A percentile compares a stretch with the other conserved stretches of the same genome.
Evolutionary conservation across 23 tunicate species (phyloP).

Genomic region (Corella eumyota): DNA sequence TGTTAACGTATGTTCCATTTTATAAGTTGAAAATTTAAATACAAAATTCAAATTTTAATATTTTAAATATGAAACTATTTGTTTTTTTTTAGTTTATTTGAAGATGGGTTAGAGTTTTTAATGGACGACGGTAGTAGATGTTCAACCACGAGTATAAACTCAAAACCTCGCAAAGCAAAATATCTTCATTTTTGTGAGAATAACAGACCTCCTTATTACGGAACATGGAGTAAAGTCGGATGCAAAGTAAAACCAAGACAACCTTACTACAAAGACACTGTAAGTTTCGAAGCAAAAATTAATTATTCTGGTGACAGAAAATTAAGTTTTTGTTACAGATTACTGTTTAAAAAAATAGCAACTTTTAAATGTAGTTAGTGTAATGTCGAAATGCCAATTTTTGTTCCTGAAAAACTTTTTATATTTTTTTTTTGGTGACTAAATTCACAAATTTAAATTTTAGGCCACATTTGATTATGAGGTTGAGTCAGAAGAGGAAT

Average conservation of each 20-base stretch:
- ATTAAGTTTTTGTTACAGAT: too few species aligned
- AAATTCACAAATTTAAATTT: too few species aligned
- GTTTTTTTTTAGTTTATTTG: conserved; percentile 35
- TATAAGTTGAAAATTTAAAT: too few species aligned
- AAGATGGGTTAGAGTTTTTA: conserved; percentile 68
- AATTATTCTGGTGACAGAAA: neutral
- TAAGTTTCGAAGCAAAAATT: conserved; percentile 1
- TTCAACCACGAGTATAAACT: neutral
- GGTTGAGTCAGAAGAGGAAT: conserved; percentile 88
- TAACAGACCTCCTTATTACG: conserved; percentile 81
- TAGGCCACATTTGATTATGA: conserved; percentile 93
- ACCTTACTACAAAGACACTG: conserved; percentile 59
- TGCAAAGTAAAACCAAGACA: conserved; percentile 17
- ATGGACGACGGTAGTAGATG: conserved; percentile 3
- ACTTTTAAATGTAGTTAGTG: too few species aligned
- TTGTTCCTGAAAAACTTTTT: too few species aligned
- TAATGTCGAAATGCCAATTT: too few species aligned
- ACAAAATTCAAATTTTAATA: neutral
- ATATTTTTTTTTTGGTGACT: too few species aligned
- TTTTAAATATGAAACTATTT: neutral
- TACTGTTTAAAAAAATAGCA: too few species aligned
- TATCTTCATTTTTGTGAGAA: conserved; percentile 61
- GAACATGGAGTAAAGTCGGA: conserved; percentile 72
- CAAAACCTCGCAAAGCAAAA: conserved; percentile 29
- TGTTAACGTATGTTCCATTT: too few species aligned